phyloP scores from a whole-genome alignment of 2,797 vertebrate species.

The Arvicola amphibius region DNA sequence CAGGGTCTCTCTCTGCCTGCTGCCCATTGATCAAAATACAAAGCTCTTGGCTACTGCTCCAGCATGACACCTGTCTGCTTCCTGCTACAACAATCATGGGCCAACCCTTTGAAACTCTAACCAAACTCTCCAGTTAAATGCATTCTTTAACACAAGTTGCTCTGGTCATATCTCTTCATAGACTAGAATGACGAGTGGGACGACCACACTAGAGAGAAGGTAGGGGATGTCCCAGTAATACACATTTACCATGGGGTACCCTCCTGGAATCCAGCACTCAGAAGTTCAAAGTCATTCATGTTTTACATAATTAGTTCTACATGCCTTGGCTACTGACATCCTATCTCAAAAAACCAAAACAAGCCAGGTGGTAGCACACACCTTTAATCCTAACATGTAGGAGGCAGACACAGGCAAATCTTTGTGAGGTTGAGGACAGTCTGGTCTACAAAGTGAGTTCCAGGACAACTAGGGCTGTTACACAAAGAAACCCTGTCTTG shows the following conservation, averaged over 20 bases:
- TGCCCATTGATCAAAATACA: neutral
- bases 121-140: neutral
- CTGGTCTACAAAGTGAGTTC: too few species aligned
- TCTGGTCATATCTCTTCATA: neutral
- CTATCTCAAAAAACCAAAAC: neutral
- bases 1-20: neutral
- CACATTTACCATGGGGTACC: neutral
- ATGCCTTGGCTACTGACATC: neutral
- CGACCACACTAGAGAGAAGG: neutral
- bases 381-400: too few species aligned
- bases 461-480: too few species aligned
- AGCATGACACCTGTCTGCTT: neutral
- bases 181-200: neutral
- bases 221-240: neutral
- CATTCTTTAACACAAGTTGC: neutral
- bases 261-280: neutral
- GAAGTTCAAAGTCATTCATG: neutral
- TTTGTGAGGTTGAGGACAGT: too few species aligned
- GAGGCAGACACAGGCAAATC: too few species aligned
- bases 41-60: neutral
- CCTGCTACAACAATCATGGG: neutral
- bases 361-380: neutral
- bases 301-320: neutral
- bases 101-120: neutral
- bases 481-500: too few species aligned